Evolutionary conservation across 2,888 invertebrate species (phyloP), one percentile per base, ranked within the genome.

Genomic region (Coremacera marginata): DNA sequence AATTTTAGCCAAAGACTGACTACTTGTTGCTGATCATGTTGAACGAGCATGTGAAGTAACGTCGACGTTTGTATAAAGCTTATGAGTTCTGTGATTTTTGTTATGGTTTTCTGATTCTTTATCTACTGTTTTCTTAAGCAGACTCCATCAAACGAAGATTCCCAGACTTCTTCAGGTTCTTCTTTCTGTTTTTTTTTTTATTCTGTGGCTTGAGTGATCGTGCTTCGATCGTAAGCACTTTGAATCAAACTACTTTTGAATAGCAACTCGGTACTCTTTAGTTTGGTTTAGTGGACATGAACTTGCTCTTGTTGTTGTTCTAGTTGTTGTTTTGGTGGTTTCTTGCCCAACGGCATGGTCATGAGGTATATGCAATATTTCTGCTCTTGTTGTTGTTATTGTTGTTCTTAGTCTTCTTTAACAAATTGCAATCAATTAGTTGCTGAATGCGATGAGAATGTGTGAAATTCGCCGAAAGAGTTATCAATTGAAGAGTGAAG

Each of bases 351-450:
- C 22, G 65, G 70, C 70, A 55, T 70, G 70, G 63, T 76, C 75
- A 70, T 49, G 27, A 22, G 49, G 31, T 67, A 68, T 16, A 70
- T 62, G 51, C 55, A 55, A 57, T 51, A 55, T 74, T 55, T 67
- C 55, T 67, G 25, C 70, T 68, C 27, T 27, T 65, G 73, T 75
- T 74, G 72, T 77, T 65, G 67, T 80, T 80, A 65, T 80, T 79
- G 72, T 72, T 80, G 68, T 78, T 57, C 74, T 71, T 51, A 44
- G 37, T 27, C 25, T 52, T 44, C 75, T 60, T 79, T 68, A 78
- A 81, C 81, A 81, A 82, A 82, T 83, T 81, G 81, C 81, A 79
- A 82, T 82, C 82, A 83, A 83, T 83, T 82, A 83, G 81, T 80
- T 76, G 78, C 75, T 80, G 62, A 77, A 77, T 80, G 79, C 60